Evolutionary conservation across 2,113 vertebrate species (phyloP).

Genomic region (Tretioscincus oriximinensis): DNA sequence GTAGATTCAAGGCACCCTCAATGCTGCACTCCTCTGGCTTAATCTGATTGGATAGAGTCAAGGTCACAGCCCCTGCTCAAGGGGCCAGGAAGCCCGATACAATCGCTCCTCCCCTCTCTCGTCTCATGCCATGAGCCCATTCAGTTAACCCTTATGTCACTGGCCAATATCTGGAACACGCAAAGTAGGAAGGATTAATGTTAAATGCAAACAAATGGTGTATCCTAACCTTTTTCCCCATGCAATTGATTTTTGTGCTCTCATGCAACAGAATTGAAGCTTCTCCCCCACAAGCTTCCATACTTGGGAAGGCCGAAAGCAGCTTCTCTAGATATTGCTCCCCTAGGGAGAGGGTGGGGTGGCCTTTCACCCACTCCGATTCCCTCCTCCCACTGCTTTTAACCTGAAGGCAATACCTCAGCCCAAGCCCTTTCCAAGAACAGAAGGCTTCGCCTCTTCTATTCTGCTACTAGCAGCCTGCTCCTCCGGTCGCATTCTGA

Average conservation of each 20-base stretch:
- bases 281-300: too few relatives aligned
- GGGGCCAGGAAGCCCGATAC: constrained; percentile 80
- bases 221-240: too few relatives aligned
- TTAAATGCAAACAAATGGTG: too few relatives aligned
- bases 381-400: background rate
- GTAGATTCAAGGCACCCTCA: background rate
- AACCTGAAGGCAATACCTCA: background rate
- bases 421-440: too few relatives aligned
- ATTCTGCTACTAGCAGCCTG: background rate
- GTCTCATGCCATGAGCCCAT: constrained; percentile 32
- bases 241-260: background rate
- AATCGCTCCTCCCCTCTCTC: constrained; percentile 19
- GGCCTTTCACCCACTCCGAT: background rate
- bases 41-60: constrained; percentile 64
- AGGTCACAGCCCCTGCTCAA: constrained; percentile 78
- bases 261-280: background rate
- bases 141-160: constrained; percentile 45
- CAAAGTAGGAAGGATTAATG: background rate
- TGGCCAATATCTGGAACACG: background rate
- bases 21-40: constrained; percentile 59
- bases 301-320: background rate
- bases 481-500: too few relatives aligned
- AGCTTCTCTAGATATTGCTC: background rate
- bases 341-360: background rate
- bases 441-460: background rate